Evolutionary conservation across 2,113 vertebrate genomes (phyloP), one percentile per base, ranked within the genome.

Genomic region (Callipepla californica): DNA sequence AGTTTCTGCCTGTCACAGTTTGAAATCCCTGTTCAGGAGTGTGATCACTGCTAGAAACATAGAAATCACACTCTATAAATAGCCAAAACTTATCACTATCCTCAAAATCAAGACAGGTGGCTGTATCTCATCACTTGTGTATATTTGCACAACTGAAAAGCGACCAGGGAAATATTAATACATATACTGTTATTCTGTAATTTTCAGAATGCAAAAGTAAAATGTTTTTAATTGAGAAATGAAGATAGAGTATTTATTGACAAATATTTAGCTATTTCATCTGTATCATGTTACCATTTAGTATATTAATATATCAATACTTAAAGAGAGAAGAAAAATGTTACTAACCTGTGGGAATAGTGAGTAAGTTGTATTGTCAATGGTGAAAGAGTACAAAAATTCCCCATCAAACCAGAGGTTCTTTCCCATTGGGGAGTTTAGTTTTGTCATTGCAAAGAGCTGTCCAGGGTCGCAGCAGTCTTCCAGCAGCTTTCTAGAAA

Each of bases 371-470:
- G 98, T 97, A 34, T 99, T 99, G 97, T 98, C 98, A 88, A 99
- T 98, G 11, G 98, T 98, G 96, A 98, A 98, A 11, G 98, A 99
- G 96, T 99, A 98, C 65, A 99, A 98, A 85, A 99, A 97, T 92
- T 99, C 99, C 18, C 99, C 99, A 0, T 99, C 99, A 34, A 99
- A 99, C 99, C 99, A 99, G 96, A 99, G 96, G 73, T 98, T 98
- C 87, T 99, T 99, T 68, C 99, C 99, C 95, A 99, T 95, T 0
- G 98, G 99, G 2, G 99, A 98, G 93, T 99, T 99, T 89, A 96
- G 94, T 96, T 99, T 99, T 34, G 99, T 99, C 94, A 99, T 98
- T 0, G 98, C 98, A 93, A 99, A 99, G 96, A 98, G 98, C 87
- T 95, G 98, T 77, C 92, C 95, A 0, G 99, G 99, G 66, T 99